Conservation (phyloP, 1,140 invertebrate genomes). For the Onthophagus taurus region DNA sequence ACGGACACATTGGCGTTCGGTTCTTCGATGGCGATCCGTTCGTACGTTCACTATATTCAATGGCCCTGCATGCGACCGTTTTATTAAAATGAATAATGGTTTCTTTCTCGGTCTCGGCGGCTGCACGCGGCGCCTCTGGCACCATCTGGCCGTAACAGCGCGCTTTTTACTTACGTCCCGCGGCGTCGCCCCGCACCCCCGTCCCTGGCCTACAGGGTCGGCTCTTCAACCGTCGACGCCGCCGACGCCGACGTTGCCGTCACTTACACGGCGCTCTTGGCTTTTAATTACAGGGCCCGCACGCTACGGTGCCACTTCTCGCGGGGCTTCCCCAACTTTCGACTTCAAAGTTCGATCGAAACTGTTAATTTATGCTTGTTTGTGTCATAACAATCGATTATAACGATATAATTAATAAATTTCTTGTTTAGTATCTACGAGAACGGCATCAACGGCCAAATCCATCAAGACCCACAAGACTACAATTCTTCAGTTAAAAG, state of each 20-base stretch:
- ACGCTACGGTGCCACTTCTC: background rate
- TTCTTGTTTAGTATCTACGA: constrained; percentile 28
- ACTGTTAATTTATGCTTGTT: constrained; percentile 32
- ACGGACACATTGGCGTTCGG: too few species aligned
- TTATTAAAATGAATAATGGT: constrained; percentile 39
- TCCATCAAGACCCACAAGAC: constrained; percentile 23
- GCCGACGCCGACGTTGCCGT: constrained; percentile 21
- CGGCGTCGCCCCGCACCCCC: constrained; percentile 15
- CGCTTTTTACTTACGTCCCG: constrained; percentile 17
- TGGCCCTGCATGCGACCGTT: constrained; percentile 29
- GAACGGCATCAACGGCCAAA: constrained; percentile 31
- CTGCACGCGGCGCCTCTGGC: constrained; percentile 26
- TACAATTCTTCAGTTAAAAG: constrained; percentile 38
- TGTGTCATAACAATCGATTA: constrained; percentile 34
- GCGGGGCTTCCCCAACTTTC: constrained; percentile 30
- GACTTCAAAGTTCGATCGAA: constrained; percentile 32
- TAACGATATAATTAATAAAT: background rate
- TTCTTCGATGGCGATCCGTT: too few species aligned
- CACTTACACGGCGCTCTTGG: constrained; percentile 30
- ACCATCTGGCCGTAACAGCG: constrained; percentile 31
- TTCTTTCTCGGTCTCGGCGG: constrained; percentile 28
- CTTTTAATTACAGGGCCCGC: constrained; percentile 31
- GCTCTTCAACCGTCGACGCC: constrained; percentile 5
- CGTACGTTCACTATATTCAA: constrained; percentile 27
- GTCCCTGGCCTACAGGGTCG: constrained; percentile 20